A percentile compares a stretch with the other conserved stretches of the same genome.
These are phyloP conservation scores for Grus americana DNA, from an alignment of 2,113 vertebrate genomes.

Conservation along the genomic window DNA sequence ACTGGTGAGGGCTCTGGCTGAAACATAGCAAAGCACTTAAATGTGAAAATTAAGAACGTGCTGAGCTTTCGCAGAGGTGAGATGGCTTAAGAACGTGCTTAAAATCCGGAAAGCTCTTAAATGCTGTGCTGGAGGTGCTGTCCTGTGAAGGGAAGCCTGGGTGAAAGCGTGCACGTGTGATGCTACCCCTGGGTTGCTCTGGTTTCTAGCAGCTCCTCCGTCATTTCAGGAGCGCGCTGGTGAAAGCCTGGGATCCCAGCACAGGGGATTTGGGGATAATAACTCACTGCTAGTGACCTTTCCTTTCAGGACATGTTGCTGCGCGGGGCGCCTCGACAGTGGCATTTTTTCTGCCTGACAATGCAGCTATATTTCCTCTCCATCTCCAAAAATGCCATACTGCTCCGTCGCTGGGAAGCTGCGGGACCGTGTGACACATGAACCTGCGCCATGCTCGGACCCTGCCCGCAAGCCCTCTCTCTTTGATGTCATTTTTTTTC, in stretches of 20 bases:
- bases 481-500: background rate
- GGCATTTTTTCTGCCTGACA: background rate
- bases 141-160: background rate
- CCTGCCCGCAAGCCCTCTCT: background rate
- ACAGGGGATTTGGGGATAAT: background rate
- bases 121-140: background rate
- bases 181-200: rapidly evolving
- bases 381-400: background rate
- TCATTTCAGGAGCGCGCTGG: background rate
- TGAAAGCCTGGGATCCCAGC: background rate
- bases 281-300: constrained; percentile 7
- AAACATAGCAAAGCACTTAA: background rate
- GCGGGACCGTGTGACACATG: background rate
- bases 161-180: rapidly evolving
- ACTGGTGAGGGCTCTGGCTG: background rate
- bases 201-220: background rate
- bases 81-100: background rate
- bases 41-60: background rate
- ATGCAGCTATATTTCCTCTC: background rate
- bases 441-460: background rate
- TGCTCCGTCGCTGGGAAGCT: background rate
- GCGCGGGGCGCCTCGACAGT: background rate
- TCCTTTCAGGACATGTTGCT: background rate
- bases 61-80: background rate
- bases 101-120: background rate